These are phyloP conservation scores for Campoletis sonorensis DNA, from an alignment of 1,140 invertebrate species.

Conservation along the genomic window DNA sequence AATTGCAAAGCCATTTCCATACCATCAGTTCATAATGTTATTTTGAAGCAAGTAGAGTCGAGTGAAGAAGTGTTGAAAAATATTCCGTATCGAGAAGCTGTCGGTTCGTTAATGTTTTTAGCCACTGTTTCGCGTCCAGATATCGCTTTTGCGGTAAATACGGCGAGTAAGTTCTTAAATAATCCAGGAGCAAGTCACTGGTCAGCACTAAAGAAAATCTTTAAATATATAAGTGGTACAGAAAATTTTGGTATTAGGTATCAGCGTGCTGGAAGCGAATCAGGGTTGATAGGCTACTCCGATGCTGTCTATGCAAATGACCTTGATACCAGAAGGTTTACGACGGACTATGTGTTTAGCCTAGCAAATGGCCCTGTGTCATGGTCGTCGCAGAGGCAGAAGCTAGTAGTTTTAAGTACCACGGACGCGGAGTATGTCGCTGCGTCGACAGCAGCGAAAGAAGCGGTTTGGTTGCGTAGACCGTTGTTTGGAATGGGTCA, in stretches of 20 bases:
- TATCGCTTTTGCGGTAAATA: constrained; percentile 41
- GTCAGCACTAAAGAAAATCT: neutral
- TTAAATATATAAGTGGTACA: neutral
- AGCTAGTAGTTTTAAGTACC: constrained; percentile 46
- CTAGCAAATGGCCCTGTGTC: constrained; percentile 56
- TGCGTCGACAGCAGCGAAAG: constrained; percentile 49
- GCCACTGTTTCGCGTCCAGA: constrained; percentile 43
- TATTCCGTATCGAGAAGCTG: constrained; percentile 38
- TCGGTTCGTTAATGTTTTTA: constrained; percentile 47
- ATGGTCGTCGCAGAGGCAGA: constrained; percentile 62
- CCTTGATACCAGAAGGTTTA: constrained; percentile 54
- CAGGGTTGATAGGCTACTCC: constrained; percentile 25
- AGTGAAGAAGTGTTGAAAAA: neutral
- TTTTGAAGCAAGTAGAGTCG: constrained; percentile 4
- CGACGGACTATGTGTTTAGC: constrained; percentile 62
- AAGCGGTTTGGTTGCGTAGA: constrained; percentile 49
- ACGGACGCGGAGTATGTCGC: constrained; percentile 64
- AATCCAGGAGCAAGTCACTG: constrained; percentile 34
- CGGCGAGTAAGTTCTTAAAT: constrained; percentile 47
- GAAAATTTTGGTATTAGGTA: constrained; percentile 2
- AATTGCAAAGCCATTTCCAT: too few species aligned
- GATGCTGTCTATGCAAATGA: constrained; percentile 52
- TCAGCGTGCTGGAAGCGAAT: constrained; percentile 24
- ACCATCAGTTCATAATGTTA: neutral
- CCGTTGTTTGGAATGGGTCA: constrained; percentile 50